Base-by-base conservation (phyloP, 2,113 vertebrate species). In the Ammodytes marinus region DNA sequence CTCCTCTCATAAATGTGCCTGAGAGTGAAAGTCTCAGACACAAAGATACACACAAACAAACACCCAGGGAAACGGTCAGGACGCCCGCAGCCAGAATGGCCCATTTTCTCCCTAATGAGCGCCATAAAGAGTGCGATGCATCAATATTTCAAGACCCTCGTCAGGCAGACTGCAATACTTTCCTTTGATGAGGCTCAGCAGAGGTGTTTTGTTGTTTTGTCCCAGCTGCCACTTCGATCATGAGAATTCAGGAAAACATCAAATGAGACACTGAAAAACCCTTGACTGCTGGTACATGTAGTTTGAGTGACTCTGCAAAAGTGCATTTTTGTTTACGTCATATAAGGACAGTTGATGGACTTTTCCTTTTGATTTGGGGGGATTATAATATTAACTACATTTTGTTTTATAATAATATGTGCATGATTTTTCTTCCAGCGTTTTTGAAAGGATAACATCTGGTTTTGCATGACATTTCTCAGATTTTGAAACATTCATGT, bases 141-240 rank as follows among this genome's bases (percentile, higher is more conserved):
- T 93, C 86, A 92, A 92, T 92, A 91, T 94, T 93, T 92, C 83
- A 94, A 66, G 4, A 10, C 61, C 76, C 85, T 79, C 58, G 13
- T 81, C 80, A 79, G 77, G 13, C 77, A 70, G 27, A 42, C 68
- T 58, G 80, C 77, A 50, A 74, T 82, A 69, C 75, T 89, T 87
- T 77, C 57, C 74, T 92, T 90, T 92, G 83, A 91, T 85, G 84
- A 86, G 73, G 52, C 64, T 80, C 79, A 69, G n/a, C 66, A 73
- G 79, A 88, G 67, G 91, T 86, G 87, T 84, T 89, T 87, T 84
- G 81, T 80, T 82, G 81, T 80, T 82, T 79, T 77, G 69, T 27
- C 83, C 79, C 4, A 17, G 46, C 72, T 84, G 81, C 52, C 61
- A 39, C 77, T 80, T 45, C 8, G 3, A 69, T 83, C 76, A 60